phyloP scores from a whole-genome alignment of 1,140 invertebrate genomes.

The Spodoptera litura region DNA sequence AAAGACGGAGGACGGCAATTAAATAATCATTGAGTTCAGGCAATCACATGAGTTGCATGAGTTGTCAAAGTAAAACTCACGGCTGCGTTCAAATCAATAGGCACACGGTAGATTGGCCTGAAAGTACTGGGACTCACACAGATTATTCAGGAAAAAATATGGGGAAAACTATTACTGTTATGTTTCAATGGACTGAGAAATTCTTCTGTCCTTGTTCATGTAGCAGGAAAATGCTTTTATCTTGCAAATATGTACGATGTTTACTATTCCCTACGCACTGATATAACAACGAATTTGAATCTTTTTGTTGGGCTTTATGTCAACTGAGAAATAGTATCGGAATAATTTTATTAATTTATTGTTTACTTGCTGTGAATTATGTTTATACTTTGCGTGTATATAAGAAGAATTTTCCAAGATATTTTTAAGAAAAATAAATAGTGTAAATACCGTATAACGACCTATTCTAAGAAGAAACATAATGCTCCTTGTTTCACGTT shows the following conservation, averaged over 20 bases:
- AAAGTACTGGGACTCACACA: constrained; percentile 22
- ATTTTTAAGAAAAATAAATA: not conserved
- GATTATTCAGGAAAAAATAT: constrained; percentile 40
- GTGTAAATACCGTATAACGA: not conserved
- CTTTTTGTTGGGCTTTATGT: constrained; percentile 11
- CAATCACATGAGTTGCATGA: constrained; percentile 1
- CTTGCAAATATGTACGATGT: constrained; percentile 22
- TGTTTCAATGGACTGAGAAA: constrained; percentile 35
- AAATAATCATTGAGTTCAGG: constrained; percentile 30
- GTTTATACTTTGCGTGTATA: too few relatives aligned
- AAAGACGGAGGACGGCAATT: constrained; percentile 1
- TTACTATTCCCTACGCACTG: constrained; percentile 6
- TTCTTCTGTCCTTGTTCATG: constrained; percentile 27
- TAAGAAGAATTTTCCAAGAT: too few relatives aligned
- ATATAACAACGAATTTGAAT: not conserved
- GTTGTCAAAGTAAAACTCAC: constrained; percentile 34
- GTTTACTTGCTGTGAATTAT: too few relatives aligned
- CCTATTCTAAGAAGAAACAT: not conserved
- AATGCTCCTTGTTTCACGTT: not conserved
- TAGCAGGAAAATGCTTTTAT: constrained; percentile 25
- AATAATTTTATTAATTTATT: too few relatives aligned
- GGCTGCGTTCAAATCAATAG: constrained; percentile 36
- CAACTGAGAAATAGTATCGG: constrained; percentile 7
- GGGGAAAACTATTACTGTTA: constrained; percentile 9
- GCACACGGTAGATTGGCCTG: constrained; percentile 10